Evolutionary conservation across 2,797 vertebrate species (phyloP).

Genomic region (Cetoscarus ocellatus): DNA sequence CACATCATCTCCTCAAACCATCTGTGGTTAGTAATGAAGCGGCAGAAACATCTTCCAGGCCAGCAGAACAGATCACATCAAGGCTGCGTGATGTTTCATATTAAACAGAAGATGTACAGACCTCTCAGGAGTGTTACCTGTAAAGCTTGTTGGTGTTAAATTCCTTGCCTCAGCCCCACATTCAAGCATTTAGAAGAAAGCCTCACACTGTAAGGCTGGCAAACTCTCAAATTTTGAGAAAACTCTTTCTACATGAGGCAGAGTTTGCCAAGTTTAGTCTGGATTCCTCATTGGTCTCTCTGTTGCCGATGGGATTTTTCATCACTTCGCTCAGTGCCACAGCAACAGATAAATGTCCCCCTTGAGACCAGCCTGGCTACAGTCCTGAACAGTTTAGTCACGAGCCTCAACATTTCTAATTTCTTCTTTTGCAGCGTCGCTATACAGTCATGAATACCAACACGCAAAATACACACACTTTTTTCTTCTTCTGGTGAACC

Average conservation of each 20-base stretch:
- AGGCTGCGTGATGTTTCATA: constrained; percentile 34
- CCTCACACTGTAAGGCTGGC: constrained; percentile 3
- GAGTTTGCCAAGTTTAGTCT: constrained; percentile 11
- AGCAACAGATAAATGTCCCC: constrained; percentile 50
- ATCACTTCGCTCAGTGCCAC: constrained; percentile 16
- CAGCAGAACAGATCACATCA: constrained; percentile 21
- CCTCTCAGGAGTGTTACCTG: constrained; percentile 38
- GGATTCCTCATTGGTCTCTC: constrained; percentile 17
- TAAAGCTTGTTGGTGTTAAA: constrained; percentile 12
- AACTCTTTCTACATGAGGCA: constrained; percentile 2
- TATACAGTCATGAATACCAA: not conserved
- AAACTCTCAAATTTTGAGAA: constrained; percentile 9
- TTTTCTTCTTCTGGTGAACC: constrained; percentile 22
- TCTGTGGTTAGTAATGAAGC: constrained; percentile 66
- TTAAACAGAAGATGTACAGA: constrained; percentile 14
- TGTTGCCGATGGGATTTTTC: constrained; percentile 3
- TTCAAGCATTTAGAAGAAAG: not conserved
- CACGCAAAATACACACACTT: constrained; percentile 15
- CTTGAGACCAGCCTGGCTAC: constrained; percentile 19
- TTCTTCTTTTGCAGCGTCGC: not conserved
- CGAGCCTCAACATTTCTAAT: not conserved
- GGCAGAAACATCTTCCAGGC: constrained; percentile 49
- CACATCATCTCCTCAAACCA: constrained; percentile 45
- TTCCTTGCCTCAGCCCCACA: not conserved
- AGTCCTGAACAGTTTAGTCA: constrained; percentile 3